Evolutionary conservation across 92 coral and sea anemone genomes (phyloP).

Genomic region (Parazoanthus swiftii): DNA sequence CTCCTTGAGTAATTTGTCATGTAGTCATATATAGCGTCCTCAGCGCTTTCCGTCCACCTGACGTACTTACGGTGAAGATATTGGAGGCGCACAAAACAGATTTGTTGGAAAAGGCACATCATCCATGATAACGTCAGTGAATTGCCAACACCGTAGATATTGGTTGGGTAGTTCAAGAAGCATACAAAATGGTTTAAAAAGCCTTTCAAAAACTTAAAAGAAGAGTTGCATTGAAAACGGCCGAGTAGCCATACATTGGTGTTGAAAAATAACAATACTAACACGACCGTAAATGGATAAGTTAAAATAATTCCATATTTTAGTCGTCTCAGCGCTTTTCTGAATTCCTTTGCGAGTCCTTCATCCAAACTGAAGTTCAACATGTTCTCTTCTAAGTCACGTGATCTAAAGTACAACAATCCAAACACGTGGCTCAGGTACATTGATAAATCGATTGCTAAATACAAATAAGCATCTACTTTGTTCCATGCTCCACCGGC

Average conservation of each 20-base stretch:
- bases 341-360: slow-evolving; percentile 11
- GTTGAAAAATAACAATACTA: slow-evolving; percentile 55
- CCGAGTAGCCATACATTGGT: slow-evolving; percentile 54
- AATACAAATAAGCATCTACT: slow-evolving; percentile 47
- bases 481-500: slow-evolving; percentile 46
- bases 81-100: slow-evolving; percentile 48
- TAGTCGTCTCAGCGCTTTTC: slow-evolving; percentile 24
- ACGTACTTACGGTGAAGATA: slow-evolving; percentile 30
- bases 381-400: slow-evolving; percentile 58
- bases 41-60: slow-evolving; percentile 49
- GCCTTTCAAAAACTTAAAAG: slow-evolving; percentile 52
- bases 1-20: slow-evolving; percentile 52
- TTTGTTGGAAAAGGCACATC: slow-evolving; percentile 59
- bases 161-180: slow-evolving; percentile 56
- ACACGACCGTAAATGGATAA: slow-evolving; percentile 23
- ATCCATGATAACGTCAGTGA: slow-evolving; percentile 63
- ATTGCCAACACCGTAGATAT: slow-evolving; percentile 60
- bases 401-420: slow-evolving; percentile 53
- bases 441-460: slow-evolving; percentile 57
- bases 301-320: slow-evolving; percentile 46
- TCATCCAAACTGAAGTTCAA: slow-evolving; percentile 27
- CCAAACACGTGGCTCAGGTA: slow-evolving; percentile 63
- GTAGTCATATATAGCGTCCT: slow-evolving; percentile 51
- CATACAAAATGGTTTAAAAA: slow-evolving; percentile 48
- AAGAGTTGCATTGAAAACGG: slow-evolving; percentile 51